phyloP scores from a whole-genome alignment of 2,797 vertebrate genomes.

The Eurystomus glaucurus region DNA sequence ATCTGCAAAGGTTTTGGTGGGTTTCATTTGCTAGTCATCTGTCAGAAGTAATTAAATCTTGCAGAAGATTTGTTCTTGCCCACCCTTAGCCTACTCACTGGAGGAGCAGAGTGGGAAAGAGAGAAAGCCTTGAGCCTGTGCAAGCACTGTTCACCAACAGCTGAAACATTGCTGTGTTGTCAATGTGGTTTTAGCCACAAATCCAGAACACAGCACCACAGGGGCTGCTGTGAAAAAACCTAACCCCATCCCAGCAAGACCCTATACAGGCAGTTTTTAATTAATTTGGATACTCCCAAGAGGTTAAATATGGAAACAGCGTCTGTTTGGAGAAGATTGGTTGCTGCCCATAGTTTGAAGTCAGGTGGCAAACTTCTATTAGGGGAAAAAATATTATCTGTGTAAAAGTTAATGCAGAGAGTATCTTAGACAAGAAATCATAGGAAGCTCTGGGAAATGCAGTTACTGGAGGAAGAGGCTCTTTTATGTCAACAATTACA shows the following conservation, averaged over 20 bases:
- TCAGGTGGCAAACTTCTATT: background rate
- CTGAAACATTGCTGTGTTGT: background rate
- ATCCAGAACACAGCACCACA: background rate
- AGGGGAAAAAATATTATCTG: background rate
- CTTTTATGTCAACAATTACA: background rate
- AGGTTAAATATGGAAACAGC: background rate
- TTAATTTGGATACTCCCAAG: background rate
- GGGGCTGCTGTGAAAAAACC: background rate
- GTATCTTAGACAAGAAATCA: background rate
- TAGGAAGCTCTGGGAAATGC: constrained; percentile 10
- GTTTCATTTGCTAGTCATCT: background rate
- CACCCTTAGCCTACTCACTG: background rate
- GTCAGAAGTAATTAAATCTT: background rate
- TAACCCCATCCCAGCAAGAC: background rate
- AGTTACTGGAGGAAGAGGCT: background rate
- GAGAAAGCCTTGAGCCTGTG: background rate
- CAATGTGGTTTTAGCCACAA: background rate
- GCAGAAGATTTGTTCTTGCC: background rate
- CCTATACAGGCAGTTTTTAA: background rate
- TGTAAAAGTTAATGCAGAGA: background rate
- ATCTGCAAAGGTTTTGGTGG: background rate
- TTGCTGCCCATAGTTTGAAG: background rate
- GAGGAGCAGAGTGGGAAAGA: background rate
- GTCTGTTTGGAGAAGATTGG: background rate
- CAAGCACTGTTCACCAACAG: background rate